A percentile compares a stretch with the other conserved stretches of the same genome.
Conservation (phyloP, 2,888 invertebrate genomes). For the Mythimna vitellina region DNA sequence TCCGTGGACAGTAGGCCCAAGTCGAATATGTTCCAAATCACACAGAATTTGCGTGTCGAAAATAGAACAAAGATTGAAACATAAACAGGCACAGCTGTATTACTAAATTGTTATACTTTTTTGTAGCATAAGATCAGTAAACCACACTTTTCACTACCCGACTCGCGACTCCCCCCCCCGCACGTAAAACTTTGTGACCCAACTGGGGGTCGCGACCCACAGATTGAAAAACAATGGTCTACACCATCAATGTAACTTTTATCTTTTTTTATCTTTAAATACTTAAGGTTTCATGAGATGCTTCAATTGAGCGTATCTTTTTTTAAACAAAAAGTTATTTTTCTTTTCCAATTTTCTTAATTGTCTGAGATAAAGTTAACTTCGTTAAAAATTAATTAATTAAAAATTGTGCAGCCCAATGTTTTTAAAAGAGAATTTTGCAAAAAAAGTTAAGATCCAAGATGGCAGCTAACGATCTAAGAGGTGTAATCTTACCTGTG, state of each 20-base stretch:
- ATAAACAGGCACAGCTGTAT: too few species aligned
- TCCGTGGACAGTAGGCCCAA: too few species aligned
- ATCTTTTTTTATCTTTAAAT: conserved; percentile 26
- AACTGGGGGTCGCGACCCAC: too few species aligned
- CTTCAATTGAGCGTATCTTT: conserved; percentile 19
- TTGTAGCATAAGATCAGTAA: too few species aligned
- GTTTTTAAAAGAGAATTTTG: conserved; percentile 4
- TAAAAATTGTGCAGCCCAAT: conserved; percentile 7
- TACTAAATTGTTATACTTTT: too few species aligned
- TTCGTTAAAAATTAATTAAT: conserved; percentile 36
- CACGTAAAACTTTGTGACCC: too few species aligned
- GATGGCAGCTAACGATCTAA: conserved; percentile 7
- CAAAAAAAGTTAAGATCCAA: conserved; percentile 10
- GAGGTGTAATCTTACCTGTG: conserved; percentile 14
- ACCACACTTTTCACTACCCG: too few species aligned
- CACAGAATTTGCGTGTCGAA: too few species aligned
- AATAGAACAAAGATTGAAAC: too few species aligned
- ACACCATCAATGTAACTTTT: conserved; percentile 28
- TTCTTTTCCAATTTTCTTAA: conserved; percentile 13
- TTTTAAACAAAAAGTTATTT: conserved; percentile 1
- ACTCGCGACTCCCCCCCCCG: too few species aligned
- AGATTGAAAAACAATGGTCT: too few species aligned
- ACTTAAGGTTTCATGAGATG: conserved; percentile 25
- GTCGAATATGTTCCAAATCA: too few species aligned
- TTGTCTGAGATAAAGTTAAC: conserved; percentile 8